These are phyloP conservation scores for Poliocrania exsul DNA, from an alignment of 2,797 vertebrate genomes.

Conservation along the genomic window DNA sequence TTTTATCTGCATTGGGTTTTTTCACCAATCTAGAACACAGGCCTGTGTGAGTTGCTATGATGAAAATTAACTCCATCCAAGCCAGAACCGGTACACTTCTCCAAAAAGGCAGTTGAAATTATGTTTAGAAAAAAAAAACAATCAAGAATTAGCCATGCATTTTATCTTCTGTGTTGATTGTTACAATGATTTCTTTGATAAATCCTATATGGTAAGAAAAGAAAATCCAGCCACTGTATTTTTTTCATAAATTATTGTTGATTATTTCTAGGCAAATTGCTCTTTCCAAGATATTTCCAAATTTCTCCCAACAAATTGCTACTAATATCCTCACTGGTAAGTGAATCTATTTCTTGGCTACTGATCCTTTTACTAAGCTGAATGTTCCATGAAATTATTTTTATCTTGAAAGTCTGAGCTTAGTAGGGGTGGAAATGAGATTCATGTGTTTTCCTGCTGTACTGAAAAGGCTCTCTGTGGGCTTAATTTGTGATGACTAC, in stretches of 20 bases:
- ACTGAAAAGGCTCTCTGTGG: not conserved
- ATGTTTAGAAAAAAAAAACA: not conserved
- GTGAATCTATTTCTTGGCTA: not conserved
- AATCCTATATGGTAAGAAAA: not conserved
- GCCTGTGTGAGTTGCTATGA: accelerated
- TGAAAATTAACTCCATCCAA: not conserved
- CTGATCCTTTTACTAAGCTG: not conserved
- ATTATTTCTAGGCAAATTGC: not conserved
- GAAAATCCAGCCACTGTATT: not conserved
- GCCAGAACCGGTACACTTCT: accelerated
- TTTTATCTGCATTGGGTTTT: not conserved
- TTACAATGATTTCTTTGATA: not conserved
- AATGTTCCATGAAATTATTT: not conserved
- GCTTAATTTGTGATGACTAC: not conserved
- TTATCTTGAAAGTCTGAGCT: not conserved
- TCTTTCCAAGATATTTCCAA: not conserved
- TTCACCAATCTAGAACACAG: not conserved
- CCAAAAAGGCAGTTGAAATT: not conserved
- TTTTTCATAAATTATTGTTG: not conserved
- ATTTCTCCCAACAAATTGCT: not conserved
- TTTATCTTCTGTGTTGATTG: not conserved
- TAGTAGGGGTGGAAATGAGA: not conserved
- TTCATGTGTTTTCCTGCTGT: not conserved
- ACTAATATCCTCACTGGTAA: not conserved
- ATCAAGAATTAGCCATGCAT: not conserved